Conservation (phyloP, 2,113 vertebrate species). For the Columba livia region DNA sequence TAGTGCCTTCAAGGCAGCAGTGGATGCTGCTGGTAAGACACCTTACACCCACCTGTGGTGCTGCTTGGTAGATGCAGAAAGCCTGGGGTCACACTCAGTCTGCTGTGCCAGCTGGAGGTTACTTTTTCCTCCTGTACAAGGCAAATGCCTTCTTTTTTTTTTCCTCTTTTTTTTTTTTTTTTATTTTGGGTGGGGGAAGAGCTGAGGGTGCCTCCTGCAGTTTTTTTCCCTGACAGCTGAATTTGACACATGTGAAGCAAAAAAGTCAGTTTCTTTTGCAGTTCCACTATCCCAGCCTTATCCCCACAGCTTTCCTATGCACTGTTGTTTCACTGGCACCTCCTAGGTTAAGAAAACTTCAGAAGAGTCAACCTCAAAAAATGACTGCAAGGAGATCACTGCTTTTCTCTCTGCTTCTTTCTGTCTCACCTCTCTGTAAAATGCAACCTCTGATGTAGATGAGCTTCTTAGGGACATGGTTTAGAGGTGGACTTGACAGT, state of each 20-base stretch:
- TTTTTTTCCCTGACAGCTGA: not conserved
- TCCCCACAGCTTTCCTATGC: accelerated
- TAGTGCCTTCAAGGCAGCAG: not conserved
- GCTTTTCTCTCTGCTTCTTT: not conserved
- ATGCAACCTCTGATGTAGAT: not conserved
- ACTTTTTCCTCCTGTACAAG: not conserved
- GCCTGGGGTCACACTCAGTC: not conserved
- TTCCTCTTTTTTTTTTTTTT: too few relatives aligned
- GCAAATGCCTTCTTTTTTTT: not conserved
- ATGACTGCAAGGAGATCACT: not conserved
- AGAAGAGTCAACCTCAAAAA: not conserved
- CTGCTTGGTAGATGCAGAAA: not conserved
- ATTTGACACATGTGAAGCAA: not conserved
- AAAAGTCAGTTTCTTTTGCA: not conserved
- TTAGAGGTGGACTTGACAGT: too few relatives aligned
- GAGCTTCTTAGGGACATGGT: too few relatives aligned
- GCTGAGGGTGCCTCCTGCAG: accelerated
- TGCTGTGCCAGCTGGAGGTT: not conserved
- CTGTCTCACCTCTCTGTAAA: not conserved
- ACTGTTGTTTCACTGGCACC: not conserved
- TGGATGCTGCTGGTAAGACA: not conserved
- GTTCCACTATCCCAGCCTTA: not conserved
- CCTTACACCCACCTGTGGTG: not conserved
- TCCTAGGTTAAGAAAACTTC: not conserved
- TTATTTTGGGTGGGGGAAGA: not conserved